Percentiles rank a stretch among this genome's conserved stretches.
These are phyloP conservation scores for Phalacrocorax pelagicus DNA, from an alignment of 2,113 vertebrate genomes.

Conservation along the genomic window DNA sequence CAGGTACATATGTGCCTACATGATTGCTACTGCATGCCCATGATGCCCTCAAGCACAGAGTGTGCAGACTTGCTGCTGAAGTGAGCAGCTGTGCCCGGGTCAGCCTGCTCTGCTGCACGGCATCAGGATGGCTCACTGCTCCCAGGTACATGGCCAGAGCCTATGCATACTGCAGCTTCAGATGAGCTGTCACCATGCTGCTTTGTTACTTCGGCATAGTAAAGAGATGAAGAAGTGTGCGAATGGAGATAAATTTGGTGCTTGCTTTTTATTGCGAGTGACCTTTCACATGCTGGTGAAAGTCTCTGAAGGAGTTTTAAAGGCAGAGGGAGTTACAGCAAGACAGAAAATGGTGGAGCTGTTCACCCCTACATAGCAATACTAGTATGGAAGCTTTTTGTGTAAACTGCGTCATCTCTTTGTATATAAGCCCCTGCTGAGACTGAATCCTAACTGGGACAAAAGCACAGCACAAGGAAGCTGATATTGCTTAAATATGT, in stretches of 20 bases:
- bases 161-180: fast-evolving
- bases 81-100: neutral
- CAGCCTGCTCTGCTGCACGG: fast-evolving
- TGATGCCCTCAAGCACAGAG: neutral
- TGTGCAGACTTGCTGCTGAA: neutral
- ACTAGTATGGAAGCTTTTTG: neutral
- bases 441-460: neutral
- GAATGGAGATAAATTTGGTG: neutral
- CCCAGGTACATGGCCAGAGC: fast-evolving
- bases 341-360: neutral
- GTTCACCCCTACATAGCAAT: neutral
- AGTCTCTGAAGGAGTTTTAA: neutral
- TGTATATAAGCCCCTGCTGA: neutral
- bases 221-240: neutral
- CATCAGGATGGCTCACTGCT: too few species aligned
- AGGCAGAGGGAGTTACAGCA: neutral
- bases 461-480: neutral
- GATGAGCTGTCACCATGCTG: neutral
- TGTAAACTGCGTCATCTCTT: neutral
- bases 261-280: neutral
- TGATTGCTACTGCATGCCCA: neutral
- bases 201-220: too few species aligned
- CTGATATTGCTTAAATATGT: neutral
- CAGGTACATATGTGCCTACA: too few species aligned
- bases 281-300: neutral